A percentile compares a stretch with the other conserved stretches of the same genome.
These are phyloP conservation scores for Acanthaster planci DNA, from an alignment of 35 echinoderm and acorn worm genomes.

Conservation along the genomic window DNA sequence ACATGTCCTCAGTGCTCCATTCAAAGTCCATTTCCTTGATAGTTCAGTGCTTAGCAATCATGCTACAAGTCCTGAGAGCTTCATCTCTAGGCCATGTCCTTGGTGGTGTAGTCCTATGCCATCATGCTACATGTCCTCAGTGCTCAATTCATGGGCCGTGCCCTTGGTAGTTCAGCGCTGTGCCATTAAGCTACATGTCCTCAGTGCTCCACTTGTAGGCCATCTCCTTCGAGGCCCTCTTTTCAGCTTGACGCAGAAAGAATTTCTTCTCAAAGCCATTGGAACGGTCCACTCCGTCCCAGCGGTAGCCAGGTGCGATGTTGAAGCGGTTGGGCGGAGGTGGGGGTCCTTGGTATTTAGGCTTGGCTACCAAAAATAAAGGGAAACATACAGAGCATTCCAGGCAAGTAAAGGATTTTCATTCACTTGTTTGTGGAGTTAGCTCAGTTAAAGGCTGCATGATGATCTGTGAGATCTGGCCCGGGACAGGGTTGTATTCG, in stretches of 20 bases:
- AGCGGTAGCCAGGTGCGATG: conserved; percentile 82
- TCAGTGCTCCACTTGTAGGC: conserved; percentile 96
- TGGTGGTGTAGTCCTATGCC: too few relatives aligned
- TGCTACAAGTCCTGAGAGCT: too few relatives aligned
- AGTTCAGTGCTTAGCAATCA: too few relatives aligned
- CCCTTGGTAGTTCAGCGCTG: too few relatives aligned
- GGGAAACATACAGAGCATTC: background rate
- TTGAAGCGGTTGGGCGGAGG: conserved; percentile 89
- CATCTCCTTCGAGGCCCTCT: conserved; percentile 78
- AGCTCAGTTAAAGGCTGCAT: background rate
- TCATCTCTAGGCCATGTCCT: too few relatives aligned
- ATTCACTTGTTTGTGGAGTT: background rate
- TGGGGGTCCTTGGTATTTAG: conserved; percentile 84
- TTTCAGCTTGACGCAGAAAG: conserved; percentile 63
- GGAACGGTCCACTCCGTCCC: conserved; percentile 77
- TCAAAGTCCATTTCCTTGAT: too few relatives aligned
- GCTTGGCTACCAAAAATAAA: conserved; percentile 74
- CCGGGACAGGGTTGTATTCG: too few relatives aligned
- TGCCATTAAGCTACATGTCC: conserved; percentile 91
- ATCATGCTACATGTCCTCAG: conserved; percentile 93
- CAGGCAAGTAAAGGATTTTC: background rate
- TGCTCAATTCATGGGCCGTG: conserved; percentile 88
- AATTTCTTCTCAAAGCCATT: conserved; percentile 92
- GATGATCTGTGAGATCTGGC: background rate
- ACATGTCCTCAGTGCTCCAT: too few relatives aligned